These are phyloP conservation scores for Camponotus vicinus DNA, from an alignment of 1,140 invertebrate genomes.

Conservation along the genomic window DNA sequence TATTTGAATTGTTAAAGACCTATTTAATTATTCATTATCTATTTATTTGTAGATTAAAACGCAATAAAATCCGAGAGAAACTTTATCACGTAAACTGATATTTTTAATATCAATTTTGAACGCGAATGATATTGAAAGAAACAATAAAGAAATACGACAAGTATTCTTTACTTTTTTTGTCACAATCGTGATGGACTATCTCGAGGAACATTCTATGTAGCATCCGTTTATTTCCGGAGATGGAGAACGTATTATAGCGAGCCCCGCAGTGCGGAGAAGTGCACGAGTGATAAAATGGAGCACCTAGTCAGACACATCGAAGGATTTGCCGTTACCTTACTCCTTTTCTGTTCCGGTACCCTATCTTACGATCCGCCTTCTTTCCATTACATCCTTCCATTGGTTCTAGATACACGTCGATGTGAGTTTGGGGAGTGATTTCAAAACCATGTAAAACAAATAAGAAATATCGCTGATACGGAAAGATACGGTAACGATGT, in stretches of 20 bases:
- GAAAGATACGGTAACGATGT: background rate
- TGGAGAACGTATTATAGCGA: constrained; percentile 45
- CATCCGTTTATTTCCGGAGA: constrained; percentile 54
- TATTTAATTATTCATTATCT: background rate
- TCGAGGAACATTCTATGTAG: constrained; percentile 28
- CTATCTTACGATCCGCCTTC: constrained; percentile 26
- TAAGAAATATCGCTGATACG: background rate
- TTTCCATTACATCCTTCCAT: constrained; percentile 44
- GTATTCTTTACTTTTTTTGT: constrained; percentile 43
- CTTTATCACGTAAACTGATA: background rate
- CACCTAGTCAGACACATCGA: constrained; percentile 58
- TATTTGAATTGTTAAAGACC: background rate
- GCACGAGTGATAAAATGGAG: constrained; percentile 56
- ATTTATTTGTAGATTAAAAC: background rate
- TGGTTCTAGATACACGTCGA: background rate
- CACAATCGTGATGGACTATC: constrained; percentile 39
- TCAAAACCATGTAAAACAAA: constrained; percentile 33
- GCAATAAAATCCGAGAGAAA: background rate
- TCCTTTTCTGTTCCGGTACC: constrained; percentile 15
- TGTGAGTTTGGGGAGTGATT: constrained; percentile 31
- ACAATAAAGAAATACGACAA: constrained; percentile 55
- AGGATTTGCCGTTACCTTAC: constrained; percentile 29
- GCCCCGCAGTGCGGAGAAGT: constrained; percentile 20
- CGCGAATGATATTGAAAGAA: constrained; percentile 36
- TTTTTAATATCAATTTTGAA: constrained; percentile 43